Base-by-base conservation (phyloP, 2,797 vertebrate genomes). In the Taenioides sp. region DNA sequence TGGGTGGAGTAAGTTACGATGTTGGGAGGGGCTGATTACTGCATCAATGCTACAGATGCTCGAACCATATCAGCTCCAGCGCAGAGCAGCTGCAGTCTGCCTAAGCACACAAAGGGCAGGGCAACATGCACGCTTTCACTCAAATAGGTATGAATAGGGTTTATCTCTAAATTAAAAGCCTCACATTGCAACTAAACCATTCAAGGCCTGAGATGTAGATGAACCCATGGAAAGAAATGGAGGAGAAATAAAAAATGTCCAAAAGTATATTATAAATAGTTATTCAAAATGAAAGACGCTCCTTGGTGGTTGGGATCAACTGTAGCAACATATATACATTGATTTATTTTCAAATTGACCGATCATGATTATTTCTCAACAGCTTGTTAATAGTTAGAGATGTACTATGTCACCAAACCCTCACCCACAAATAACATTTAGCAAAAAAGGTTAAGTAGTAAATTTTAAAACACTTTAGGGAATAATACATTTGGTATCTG, bases 11-110 rank as follows among this genome's bases (percentile, higher is more conserved):
- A 83, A 79, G 91, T 87, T 85, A 91, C 86, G 91, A 14, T 47
- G 43, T 87, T 80, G 91, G 89, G 86, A 91, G 87, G 92, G 91
- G 90, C 75, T 80, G 89, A 11, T 86, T 85, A 80, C 86, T 91
- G 90, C 88, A 95, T 93, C 93, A 94, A 91, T 91, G 89, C 86
- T 65, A 65, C 63, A 62, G 31, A 37, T 75, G 81, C 40, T 80
- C 86, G 87, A 79, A 88, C 86, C 83, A 83, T 77, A 89, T 86
- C 87, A 89, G 87, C 88, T 87, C 87, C 80, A 87, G 81, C 86
- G 86, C 80, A 60, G 77, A 87, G 84, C 80, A 84, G 86, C 87
- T 86, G 86, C 88, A 90, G 83, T 72, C 79, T 80, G 86, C 79
- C 79, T 83, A 81, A 75, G 82, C 85, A 88, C 84, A 91, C 88